Evolutionary conservation across 2,113 vertebrate genomes (phyloP).

Genomic region (Cynopterus brachyotis): DNA sequence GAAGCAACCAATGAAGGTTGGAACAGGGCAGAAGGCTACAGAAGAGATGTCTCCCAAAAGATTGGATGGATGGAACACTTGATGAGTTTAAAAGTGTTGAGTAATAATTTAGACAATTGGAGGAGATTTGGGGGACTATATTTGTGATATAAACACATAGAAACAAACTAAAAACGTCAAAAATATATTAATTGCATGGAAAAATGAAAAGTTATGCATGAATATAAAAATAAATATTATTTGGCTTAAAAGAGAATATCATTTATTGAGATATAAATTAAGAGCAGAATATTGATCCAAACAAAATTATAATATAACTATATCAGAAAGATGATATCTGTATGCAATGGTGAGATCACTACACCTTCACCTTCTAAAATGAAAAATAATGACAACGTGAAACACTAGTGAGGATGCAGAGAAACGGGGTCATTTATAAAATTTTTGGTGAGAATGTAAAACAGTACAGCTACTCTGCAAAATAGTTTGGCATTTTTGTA

Average conservation of each 20-base stretch:
- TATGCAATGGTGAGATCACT: background rate
- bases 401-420: background rate
- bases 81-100: background rate
- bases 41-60: background rate
- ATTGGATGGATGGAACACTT: background rate
- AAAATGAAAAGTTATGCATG: background rate
- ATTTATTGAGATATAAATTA: background rate
- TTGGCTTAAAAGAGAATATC: background rate
- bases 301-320: conserved; percentile 8
- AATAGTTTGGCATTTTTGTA: conserved; percentile 9
- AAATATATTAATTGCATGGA: background rate
- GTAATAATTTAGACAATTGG: background rate
- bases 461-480: background rate
- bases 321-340: background rate
- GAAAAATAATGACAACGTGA: background rate
- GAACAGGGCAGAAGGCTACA: background rate
- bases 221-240: background rate
- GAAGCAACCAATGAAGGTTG: background rate
- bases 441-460: background rate
- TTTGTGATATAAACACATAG: background rate
- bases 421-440: background rate
- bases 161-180: background rate
- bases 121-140: background rate
- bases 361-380: background rate
- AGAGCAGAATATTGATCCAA: background rate